Evolutionary conservation across 1,140 invertebrate genomes (phyloP).

Genomic region (Hylaeus volcanicus): DNA sequence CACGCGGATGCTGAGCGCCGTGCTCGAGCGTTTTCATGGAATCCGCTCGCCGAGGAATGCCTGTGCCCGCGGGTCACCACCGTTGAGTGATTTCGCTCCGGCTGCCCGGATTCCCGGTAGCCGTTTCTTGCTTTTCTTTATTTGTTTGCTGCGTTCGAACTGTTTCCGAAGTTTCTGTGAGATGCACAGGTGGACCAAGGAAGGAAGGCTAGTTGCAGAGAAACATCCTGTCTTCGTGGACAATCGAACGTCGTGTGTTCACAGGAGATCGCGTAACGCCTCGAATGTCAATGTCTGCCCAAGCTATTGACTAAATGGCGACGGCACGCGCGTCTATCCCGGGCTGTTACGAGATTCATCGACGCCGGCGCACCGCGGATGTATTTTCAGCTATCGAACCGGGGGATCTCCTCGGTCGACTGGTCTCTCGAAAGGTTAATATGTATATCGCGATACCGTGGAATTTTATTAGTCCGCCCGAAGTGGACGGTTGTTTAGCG

Average conservation of each 20-base stretch:
- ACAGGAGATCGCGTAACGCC: neutral
- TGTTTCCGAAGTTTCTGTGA: neutral
- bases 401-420: conserved; percentile 28
- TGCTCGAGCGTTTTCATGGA: conserved; percentile 30
- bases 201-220: no score
- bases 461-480: conserved; percentile 20
- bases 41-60: conserved; percentile 32
- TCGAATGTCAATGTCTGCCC: conserved; percentile 31
- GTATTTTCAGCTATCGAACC: conserved; percentile 12
- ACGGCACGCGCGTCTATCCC: neutral
- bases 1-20: conserved; percentile 17
- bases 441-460: conserved; percentile 27
- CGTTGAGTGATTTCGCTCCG: conserved; percentile 40
- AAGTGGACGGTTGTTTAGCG: neutral
- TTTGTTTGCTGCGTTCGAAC: no score
- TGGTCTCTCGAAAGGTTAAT: conserved; percentile 29
- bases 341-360: conserved; percentile 12
- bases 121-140: neutral
- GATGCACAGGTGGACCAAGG: no score
- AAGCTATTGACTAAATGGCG: neutral
- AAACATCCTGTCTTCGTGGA: neutral
- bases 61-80: conserved; percentile 34
- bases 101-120: conserved; percentile 26
- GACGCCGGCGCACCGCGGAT: neutral
- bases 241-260: neutral